Evolutionary conservation across 2,797 vertebrate species (phyloP).

Genomic region (Heterohyrax brucei): DNA sequence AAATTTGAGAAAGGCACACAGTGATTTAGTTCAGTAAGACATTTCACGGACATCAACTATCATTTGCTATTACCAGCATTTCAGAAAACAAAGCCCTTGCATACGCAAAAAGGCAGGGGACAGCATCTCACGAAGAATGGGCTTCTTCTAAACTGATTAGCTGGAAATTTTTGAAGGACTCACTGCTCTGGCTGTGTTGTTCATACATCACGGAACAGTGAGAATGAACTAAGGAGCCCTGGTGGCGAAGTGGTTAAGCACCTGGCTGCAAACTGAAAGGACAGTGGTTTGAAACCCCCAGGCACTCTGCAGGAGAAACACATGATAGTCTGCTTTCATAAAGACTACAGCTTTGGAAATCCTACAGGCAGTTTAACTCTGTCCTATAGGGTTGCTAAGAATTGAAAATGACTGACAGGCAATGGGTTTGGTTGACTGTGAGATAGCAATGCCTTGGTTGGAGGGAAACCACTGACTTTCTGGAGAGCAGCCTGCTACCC

Average conservation of each 20-base stretch:
- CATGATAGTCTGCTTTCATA: background rate
- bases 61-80: background rate
- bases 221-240: background rate
- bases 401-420: background rate
- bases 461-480: background rate
- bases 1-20: background rate
- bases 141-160: background rate
- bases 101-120: background rate
- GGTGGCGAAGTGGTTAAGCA: background rate
- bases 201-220: background rate
- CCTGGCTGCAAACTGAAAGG: background rate
- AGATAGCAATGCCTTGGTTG: background rate
- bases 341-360: background rate
- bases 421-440: background rate
- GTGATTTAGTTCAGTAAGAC: too few species aligned
- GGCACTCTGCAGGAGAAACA: background rate
- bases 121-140: background rate
- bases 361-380: background rate
- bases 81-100: background rate
- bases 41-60: background rate
- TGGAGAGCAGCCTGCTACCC: background rate
- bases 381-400: background rate
- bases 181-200: background rate
- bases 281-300: background rate
- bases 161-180: background rate